A percentile compares a stretch with the other conserved stretches of the same genome.
These are phyloP conservation scores for Euglossa dilemma DNA, from an alignment of 1,140 invertebrate species.

Conservation along the genomic window DNA sequence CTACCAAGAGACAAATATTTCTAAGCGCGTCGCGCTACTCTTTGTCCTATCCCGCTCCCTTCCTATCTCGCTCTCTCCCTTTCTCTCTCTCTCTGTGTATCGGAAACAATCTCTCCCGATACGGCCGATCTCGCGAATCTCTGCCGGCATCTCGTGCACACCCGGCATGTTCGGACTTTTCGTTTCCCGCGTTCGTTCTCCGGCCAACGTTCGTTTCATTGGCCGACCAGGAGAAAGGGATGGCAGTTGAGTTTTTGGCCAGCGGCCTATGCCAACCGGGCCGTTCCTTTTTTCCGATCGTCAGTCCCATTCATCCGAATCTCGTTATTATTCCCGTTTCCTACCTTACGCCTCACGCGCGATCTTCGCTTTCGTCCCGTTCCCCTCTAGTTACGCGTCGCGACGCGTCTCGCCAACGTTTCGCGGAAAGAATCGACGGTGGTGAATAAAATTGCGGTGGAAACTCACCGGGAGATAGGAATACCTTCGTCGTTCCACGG, in stretches of 20 bases:
- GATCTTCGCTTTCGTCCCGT: background rate
- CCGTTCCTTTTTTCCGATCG: too few relatives aligned
- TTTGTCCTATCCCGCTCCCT: background rate
- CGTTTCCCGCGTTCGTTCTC: background rate
- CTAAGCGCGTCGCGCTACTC: constrained; percentile 16
- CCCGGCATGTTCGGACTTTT: background rate
- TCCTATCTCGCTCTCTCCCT: background rate
- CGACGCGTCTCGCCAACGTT: too few relatives aligned
- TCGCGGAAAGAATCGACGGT: constrained; percentile 4
- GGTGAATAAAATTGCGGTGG: constrained; percentile 27
- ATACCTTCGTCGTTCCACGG: constrained; percentile 5
- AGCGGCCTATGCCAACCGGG: background rate
- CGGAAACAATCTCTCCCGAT: background rate
- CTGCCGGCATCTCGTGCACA: too few relatives aligned
- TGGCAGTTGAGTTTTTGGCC: background rate
- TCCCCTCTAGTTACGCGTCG: too few relatives aligned
- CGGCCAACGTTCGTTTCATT: background rate
- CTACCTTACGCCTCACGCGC: background rate
- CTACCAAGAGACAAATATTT: constrained; percentile 39
- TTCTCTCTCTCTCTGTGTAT: background rate
- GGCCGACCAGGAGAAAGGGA: background rate
- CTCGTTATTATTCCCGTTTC: too few relatives aligned
- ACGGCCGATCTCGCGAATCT: constrained; percentile 10
- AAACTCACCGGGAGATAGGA: constrained; percentile 18
- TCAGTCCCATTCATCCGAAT: too few relatives aligned